Evolutionary conservation across 1,140 invertebrate genomes (phyloP).

Genomic region (Aplysia californica): DNA sequence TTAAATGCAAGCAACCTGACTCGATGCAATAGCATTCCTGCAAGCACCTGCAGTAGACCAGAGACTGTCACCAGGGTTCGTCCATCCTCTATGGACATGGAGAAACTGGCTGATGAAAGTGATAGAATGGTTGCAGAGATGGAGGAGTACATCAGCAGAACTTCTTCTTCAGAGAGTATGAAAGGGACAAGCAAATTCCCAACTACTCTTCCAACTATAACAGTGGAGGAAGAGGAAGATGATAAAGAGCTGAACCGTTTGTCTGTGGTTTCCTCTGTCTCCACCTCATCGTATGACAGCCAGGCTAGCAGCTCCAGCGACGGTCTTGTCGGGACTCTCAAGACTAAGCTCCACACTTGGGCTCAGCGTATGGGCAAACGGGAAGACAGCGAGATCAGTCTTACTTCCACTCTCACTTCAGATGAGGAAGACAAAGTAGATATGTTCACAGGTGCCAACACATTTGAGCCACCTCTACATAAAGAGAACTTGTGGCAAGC

Average conservation of each 20-base stretch:
- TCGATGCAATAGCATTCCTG: background rate
- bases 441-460: background rate
- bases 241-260: constrained; percentile 31
- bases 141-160: constrained; percentile 49
- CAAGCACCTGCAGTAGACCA: background rate
- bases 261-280: constrained; percentile 48
- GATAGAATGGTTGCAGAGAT: constrained; percentile 50
- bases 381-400: constrained; percentile 20
- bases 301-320: constrained; percentile 38
- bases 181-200: constrained; percentile 40
- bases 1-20: background rate
- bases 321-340: constrained; percentile 42
- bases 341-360: constrained; percentile 41
- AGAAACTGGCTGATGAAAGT: constrained; percentile 32
- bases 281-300: constrained; percentile 51
- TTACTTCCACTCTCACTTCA: background rate
- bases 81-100: constrained; percentile 24
- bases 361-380: constrained; percentile 31
- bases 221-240: constrained; percentile 2
- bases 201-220: constrained; percentile 29
- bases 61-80: background rate
- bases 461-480: constrained; percentile 1
- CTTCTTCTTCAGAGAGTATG: constrained; percentile 33
- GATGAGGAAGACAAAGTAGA: constrained; percentile 26
- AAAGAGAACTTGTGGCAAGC: background rate